These are phyloP conservation scores for Sitta carolinensis DNA, from an alignment of 2,797 vertebrate species.

Conservation along the genomic window DNA sequence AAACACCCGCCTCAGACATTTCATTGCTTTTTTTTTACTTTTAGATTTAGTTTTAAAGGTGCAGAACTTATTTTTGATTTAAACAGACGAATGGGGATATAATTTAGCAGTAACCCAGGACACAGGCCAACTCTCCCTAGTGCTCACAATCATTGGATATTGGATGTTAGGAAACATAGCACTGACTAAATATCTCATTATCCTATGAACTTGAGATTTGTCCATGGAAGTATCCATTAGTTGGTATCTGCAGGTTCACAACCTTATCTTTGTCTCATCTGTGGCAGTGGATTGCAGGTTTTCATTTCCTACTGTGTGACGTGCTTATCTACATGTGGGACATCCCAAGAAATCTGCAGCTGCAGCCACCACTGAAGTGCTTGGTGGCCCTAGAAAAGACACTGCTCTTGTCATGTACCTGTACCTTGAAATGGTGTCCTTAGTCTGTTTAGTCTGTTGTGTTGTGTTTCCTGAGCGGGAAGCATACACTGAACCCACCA, in stretches of 20 bases:
- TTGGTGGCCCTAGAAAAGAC: not conserved
- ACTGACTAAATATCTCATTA: not conserved
- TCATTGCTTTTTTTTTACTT: too few relatives aligned
- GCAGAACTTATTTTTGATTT: too few relatives aligned
- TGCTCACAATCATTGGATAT: not conserved
- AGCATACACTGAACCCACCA: not conserved
- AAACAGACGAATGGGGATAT: too few relatives aligned
- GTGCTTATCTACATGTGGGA: not conserved
- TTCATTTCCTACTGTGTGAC: not conserved
- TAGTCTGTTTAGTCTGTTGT: not conserved
- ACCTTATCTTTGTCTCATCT: accelerated
- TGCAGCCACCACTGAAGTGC: not conserved
- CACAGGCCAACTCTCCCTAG: accelerated
- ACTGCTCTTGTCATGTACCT: not conserved
- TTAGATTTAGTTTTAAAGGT: too few relatives aligned
- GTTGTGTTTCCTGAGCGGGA: not conserved
- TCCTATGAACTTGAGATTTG: not conserved
- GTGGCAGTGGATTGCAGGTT: not conserved
- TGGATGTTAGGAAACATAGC: not conserved
- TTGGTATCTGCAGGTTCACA: not conserved
- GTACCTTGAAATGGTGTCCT: not conserved
- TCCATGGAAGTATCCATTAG: not conserved
- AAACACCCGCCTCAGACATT: too few relatives aligned
- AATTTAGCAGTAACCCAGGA: too few relatives aligned
- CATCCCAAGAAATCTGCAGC: not conserved